Conservation (phyloP, 2,113 vertebrate genomes). For the Pedionomus torquatus region DNA sequence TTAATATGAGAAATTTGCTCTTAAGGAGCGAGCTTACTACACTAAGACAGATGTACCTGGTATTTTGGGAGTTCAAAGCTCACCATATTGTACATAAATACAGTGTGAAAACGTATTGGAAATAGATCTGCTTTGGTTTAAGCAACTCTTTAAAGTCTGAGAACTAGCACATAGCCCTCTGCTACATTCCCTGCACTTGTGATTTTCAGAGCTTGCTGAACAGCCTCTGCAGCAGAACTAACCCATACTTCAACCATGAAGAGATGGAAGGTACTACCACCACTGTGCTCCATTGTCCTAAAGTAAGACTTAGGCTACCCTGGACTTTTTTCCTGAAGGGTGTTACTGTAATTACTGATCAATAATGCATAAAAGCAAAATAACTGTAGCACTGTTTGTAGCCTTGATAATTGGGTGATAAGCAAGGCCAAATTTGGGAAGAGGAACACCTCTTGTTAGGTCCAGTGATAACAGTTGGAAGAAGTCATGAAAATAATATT, state of each 20-base stretch:
- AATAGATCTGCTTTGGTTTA: background rate
- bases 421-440: background rate
- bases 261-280: background rate
- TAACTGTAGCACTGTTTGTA: background rate
- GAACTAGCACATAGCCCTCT: background rate
- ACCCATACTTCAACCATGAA: background rate
- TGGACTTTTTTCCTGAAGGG: background rate
- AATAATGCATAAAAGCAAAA: background rate
- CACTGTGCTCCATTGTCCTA: background rate
- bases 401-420: background rate
- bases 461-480: background rate
- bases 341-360: background rate
- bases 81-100: background rate
- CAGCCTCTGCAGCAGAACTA: background rate
- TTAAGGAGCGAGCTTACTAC: background rate
- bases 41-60: background rate
- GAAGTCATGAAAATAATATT: background rate
- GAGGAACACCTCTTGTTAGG: background rate
- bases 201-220: background rate
- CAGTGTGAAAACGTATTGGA: background rate
- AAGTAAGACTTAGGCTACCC: background rate
- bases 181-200: background rate
- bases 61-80: background rate
- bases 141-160: background rate
- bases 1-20: background rate